phyloP scores from a whole-genome alignment of 2,797 vertebrate genomes.

The Argya squamiceps region DNA sequence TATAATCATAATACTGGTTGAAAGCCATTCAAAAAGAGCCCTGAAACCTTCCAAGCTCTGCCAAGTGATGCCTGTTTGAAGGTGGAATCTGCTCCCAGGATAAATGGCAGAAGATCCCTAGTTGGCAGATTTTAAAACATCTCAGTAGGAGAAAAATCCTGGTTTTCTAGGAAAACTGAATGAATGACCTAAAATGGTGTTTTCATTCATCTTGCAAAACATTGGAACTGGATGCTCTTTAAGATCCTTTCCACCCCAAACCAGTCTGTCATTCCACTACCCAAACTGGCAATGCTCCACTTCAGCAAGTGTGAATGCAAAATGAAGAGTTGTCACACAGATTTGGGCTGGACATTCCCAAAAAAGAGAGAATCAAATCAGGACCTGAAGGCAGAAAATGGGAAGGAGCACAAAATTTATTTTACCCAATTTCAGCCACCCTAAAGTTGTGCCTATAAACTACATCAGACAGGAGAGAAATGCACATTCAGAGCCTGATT shows the following conservation, averaged over 20 bases:
- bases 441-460: not conserved
- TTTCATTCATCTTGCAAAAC: not conserved
- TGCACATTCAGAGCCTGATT: not conserved
- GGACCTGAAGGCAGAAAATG: not conserved
- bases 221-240: not conserved
- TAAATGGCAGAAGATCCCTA: not conserved
- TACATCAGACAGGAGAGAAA: not conserved
- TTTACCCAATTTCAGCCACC: not conserved
- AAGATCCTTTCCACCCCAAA: not conserved
- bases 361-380: not conserved
- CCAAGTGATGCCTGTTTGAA: not conserved
- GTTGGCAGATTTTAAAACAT: not conserved
- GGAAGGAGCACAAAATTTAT: not conserved
- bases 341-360: not conserved
- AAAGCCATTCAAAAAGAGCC: not conserved
- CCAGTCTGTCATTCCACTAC: not conserved
- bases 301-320: not conserved
- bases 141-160: not conserved
- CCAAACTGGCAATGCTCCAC: not conserved
- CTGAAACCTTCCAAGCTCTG: not conserved
- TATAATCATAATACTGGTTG: not conserved
- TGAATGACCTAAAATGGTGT: not conserved
- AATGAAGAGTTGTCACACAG: rapidly evolving
- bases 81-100: not conserved
- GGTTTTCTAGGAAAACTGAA: not conserved